Evolutionary conservation across 2,888 invertebrate species (phyloP).

Genomic region (Pseudococcus viburni): DNA sequence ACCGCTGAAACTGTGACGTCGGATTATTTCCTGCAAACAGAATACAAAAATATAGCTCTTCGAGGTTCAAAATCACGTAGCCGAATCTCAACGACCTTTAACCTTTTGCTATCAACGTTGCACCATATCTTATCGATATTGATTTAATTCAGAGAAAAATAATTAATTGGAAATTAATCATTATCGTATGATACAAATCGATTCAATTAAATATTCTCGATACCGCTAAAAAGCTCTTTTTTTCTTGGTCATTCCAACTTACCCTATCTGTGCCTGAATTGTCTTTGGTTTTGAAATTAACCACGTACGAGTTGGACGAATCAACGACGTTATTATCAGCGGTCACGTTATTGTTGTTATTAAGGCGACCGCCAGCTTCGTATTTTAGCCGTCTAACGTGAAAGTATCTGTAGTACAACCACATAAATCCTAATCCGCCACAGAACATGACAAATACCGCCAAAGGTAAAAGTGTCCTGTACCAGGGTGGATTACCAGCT

Average conservation of each 20-base stretch:
- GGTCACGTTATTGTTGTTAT: constrained; percentile 68
- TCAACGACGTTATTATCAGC: constrained; percentile 60
- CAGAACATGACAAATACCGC: constrained; percentile 72
- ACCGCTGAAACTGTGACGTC: constrained; percentile 69
- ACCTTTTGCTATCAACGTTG: background rate
- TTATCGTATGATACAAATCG: background rate
- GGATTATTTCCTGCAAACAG: constrained; percentile 68
- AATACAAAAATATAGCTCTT: background rate
- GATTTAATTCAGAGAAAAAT: background rate
- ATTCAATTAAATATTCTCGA: background rate
- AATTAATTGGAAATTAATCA: background rate
- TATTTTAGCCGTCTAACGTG: constrained; percentile 84
- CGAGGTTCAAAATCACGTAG: background rate
- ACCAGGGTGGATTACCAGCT: constrained; percentile 73
- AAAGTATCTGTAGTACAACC: constrained; percentile 80
- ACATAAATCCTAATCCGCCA: constrained; percentile 72
- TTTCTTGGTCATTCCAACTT: background rate
- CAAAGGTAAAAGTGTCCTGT: constrained; percentile 72
- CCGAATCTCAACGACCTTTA: background rate
- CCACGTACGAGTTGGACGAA: constrained; percentile 58
- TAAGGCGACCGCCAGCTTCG: constrained; percentile 76
- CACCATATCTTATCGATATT: background rate
- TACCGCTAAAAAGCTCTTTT: background rate
- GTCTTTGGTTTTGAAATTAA: constrained; percentile 67
- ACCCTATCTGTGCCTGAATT: constrained; percentile 61